Evolutionary conservation across 30 jellyfish, hydroid and myxozoan species (phyloP).

Genomic region (Aurelia sp.): DNA sequence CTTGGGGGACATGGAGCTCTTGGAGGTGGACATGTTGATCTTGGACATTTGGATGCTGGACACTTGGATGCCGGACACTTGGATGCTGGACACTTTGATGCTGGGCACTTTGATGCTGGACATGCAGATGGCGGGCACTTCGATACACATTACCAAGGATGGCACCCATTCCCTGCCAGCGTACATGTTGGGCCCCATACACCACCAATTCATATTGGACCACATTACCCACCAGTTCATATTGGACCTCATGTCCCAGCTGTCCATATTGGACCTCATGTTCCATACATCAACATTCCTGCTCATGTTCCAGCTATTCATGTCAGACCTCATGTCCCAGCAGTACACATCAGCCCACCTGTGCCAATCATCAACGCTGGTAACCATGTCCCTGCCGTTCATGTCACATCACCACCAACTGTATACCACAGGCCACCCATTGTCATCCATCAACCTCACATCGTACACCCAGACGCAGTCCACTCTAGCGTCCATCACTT

Average conservation of each 20-base stretch:
- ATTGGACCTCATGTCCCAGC: conserved; percentile 99
- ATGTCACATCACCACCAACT: conserved; percentile 98
- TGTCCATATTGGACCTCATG: conserved; percentile 97
- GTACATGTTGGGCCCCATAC: conserved; percentile 99
- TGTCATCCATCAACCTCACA: conserved; percentile 98
- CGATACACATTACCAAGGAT: conserved; percentile 86
- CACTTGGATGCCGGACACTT: conserved; percentile 18
- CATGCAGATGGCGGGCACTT: conserved; percentile 79
- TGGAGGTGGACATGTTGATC: conserved; percentile 22
- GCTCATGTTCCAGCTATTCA: conserved; percentile 99
- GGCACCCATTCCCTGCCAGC: conserved; percentile 99
- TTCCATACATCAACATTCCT: conserved; percentile 95
- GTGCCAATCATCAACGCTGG: conserved; percentile 98
- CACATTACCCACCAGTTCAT: conserved; percentile 98
- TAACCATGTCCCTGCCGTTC: conserved; percentile 97
- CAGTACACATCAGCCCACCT: conserved; percentile 97
- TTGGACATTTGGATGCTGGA: conserved; percentile 62
- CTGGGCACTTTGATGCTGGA: conserved; percentile 72
- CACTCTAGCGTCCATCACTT: conserved; percentile 55
- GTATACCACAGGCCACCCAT: conserved; percentile 98
- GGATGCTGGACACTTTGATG: conserved; percentile 57
- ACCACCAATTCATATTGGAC: conserved; percentile 98
- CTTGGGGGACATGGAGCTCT: not conserved
- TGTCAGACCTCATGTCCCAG: conserved; percentile 98
- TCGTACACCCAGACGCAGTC: conserved; percentile 80